Base-by-base conservation (phyloP, 1,140 invertebrate species). In the Pectinophora gossypiella region DNA sequence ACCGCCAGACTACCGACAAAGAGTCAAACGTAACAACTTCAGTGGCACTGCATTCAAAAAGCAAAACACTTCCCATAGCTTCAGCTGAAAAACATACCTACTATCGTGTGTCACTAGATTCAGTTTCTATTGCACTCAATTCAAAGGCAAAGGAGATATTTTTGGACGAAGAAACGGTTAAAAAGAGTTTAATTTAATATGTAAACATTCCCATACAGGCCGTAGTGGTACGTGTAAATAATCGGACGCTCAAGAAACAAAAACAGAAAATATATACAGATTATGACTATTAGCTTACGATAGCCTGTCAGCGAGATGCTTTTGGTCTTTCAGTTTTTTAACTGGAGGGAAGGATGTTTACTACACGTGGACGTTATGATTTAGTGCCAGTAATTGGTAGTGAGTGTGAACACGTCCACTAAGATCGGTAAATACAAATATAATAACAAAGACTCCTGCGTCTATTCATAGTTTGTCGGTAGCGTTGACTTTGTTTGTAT, bases 331-430 rank as follows among this genome's bases (percentile, higher is more conserved):
- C 44, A 61, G 54, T 70, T 82, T 76, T 76, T 76, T 73, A 67
- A 68, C 64, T 64, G 51, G 56, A 48, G 57, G 71, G 56, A 67
- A 83, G 83, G 83, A 86, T 83, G 79, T 84, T 83, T 81, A 81
- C 64, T 60, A 67, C 66, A 74, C 64, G 76, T 80, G 70, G 70
- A 76, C 76, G 75, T 69, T 76, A 83, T 85, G 78, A 85, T 82
- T 80, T 83, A 83, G 73, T 82, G 82, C 75, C 71, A 80, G 76
- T 82, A 79, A 85, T 84, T 83, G 76, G 66, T 72, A 81, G 72
- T 76, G 74, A 82, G 81, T 82, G 78, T 80, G 78, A 84, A 84
- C 73, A 72, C 70, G 72, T 76, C 61, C 70, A 82, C 78, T 78
- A 81, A 77, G 64, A 78, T 78, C 72, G 71, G 70, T 76, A 69